These are phyloP conservation scores for Nothoprocta perdicaria DNA, from an alignment of 2,113 vertebrate species.

Conservation along the genomic window DNA sequence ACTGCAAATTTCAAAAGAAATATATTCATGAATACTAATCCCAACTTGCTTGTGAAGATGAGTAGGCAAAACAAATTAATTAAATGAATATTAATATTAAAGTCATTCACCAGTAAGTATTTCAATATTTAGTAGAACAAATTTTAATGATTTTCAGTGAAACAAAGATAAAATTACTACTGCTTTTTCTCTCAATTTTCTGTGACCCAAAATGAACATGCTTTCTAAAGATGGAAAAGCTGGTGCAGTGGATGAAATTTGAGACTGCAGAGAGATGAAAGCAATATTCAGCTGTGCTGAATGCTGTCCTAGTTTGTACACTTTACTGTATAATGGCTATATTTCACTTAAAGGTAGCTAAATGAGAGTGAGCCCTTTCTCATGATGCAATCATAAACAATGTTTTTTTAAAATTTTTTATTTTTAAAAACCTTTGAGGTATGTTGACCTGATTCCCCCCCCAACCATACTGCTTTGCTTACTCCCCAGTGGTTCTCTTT, in stretches of 20 bases:
- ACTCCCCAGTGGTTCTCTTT: not conserved
- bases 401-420: not conserved
- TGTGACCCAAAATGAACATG: not conserved
- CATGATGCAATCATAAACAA: not conserved
- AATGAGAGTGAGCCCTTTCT: fast-evolving
- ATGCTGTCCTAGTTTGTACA: not conserved
- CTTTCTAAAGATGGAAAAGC: not conserved
- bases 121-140: not conserved
- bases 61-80: not conserved
- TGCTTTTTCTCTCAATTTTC: not conserved
- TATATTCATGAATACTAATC: not conserved
- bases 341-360: not conserved
- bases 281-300: not conserved
- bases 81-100: not conserved
- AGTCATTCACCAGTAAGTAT: not conserved
- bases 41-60: not conserved
- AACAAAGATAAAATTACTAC: not conserved
- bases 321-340: not conserved
- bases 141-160: not conserved
- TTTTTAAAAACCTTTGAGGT: not conserved
- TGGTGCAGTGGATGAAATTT: not conserved
- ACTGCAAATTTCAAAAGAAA: not conserved
- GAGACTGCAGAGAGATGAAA: not conserved
- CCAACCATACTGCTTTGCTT: not conserved
- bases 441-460: not conserved